phyloP scores from a whole-genome alignment of 37 sponge, comb jelly and placozoan species.

The Mnemiopsis leidyi region DNA sequence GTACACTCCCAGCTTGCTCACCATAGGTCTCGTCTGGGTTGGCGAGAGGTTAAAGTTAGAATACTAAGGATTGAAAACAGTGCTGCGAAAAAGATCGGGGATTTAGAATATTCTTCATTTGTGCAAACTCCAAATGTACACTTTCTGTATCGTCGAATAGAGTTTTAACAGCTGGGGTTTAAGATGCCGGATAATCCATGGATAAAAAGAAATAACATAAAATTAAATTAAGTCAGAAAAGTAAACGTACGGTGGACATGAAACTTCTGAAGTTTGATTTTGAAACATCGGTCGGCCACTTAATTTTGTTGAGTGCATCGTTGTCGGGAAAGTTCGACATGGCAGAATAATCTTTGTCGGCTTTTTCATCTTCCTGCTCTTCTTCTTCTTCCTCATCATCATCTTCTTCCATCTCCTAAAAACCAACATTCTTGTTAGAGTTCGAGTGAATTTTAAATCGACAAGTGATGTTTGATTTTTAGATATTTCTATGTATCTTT shows the following conservation, averaged over 20 bases:
- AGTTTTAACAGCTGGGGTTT: too few relatives aligned
- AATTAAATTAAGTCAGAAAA: too few relatives aligned
- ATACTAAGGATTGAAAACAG: too few relatives aligned
- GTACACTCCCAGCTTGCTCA: slow-evolving; percentile 50
- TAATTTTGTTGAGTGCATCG: slow-evolving; percentile 47
- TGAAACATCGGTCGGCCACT: slow-evolving; percentile 42
- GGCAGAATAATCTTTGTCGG: slow-evolving; percentile 45
- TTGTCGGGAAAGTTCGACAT: background rate
- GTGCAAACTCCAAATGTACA: too few relatives aligned
- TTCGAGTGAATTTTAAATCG: background rate
- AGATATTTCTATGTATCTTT: too few relatives aligned
- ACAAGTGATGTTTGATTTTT: background rate
- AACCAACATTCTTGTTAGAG: too few relatives aligned
- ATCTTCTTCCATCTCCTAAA: slow-evolving; percentile 42
- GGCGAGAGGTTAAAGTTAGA: too few relatives aligned
- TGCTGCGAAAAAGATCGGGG: too few relatives aligned
- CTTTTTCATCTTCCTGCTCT: background rate
- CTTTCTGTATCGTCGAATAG: too few relatives aligned
- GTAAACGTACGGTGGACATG: slow-evolving; percentile 34
- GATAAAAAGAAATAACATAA: too few relatives aligned
- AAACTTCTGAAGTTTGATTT: slow-evolving; percentile 51
- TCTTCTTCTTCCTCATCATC: slow-evolving; percentile 30
- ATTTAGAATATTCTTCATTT: too few relatives aligned
- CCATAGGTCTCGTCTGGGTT: slow-evolving; percentile 62
- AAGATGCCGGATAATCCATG: too few relatives aligned